These are phyloP conservation scores for Itoplectis maculator DNA, from an alignment of 2,888 invertebrate species.

Conservation along the genomic window DNA sequence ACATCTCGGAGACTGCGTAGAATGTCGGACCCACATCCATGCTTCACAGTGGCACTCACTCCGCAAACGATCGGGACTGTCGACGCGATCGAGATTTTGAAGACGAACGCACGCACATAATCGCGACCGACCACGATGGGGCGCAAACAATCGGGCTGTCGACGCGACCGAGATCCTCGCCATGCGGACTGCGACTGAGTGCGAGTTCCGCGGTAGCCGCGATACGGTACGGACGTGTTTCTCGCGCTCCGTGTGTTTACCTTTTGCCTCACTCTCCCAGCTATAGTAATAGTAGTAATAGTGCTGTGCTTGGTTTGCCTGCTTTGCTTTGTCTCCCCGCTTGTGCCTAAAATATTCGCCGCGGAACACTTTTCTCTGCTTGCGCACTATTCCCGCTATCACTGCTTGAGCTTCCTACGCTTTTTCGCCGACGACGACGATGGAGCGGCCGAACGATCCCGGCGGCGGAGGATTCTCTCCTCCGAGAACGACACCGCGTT, in stretches of 20 bases:
- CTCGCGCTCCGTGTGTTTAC: not conserved
- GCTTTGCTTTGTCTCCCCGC: not conserved
- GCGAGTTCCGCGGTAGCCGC: slow-evolving; percentile 6
- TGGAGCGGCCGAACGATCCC: not conserved
- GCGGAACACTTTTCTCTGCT: not conserved
- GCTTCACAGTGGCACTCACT: no score
- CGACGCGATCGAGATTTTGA: no score
- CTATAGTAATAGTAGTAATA: not conserved
- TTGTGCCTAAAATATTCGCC: not conserved
- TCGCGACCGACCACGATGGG: no score
- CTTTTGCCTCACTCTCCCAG: not conserved
- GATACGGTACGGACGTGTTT: not conserved
- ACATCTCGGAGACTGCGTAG: no score
- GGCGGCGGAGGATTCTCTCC: not conserved
- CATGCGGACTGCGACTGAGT: no score
- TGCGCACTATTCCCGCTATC: not conserved
- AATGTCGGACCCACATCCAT: no score
- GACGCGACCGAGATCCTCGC: no score
- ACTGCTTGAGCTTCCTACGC: not conserved
- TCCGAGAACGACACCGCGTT: not conserved
- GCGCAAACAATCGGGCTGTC: no score
- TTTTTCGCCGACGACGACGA: not conserved
- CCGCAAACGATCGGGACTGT: no score
- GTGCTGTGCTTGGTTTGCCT: not conserved
- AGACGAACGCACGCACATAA: no score